Conservation (phyloP, 2,797 vertebrate genomes). For the Lerista edwardsae region DNA sequence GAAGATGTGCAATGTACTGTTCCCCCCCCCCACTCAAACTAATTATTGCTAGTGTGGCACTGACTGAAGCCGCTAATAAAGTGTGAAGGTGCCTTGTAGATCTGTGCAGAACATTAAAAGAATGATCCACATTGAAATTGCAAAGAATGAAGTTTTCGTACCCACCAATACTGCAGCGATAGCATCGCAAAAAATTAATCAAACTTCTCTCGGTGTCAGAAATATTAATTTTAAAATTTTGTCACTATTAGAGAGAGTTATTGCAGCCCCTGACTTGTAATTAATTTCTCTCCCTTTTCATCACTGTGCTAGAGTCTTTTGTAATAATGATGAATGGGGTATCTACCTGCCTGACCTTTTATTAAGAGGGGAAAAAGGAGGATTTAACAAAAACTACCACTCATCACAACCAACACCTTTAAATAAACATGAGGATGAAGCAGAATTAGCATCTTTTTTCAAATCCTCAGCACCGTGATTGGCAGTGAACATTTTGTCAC, state of each 20-base stretch:
- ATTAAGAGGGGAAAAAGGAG: constrained; percentile 74
- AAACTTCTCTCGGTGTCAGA: constrained; percentile 82
- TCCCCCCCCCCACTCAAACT: too few relatives aligned
- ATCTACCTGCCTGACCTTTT: constrained; percentile 78
- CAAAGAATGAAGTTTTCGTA: constrained; percentile 78
- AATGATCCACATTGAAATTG: constrained; percentile 81
- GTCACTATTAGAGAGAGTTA: constrained; percentile 84
- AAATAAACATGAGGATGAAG: constrained; percentile 66
- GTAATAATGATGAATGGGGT: constrained; percentile 82
- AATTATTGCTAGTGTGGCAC: constrained; percentile 78
- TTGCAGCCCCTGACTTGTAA: constrained; percentile 82
- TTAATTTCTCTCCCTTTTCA: constrained; percentile 86
- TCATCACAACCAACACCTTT: constrained; percentile 73
- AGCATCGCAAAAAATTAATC: constrained; percentile 86
- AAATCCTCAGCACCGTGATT: constrained; percentile 38
- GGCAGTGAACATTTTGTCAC: neutral
- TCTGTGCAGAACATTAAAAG: constrained; percentile 76
- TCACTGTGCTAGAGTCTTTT: constrained; percentile 75
- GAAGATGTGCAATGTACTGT: too few relatives aligned
- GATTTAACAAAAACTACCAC: constrained; percentile 67
- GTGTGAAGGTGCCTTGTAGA: constrained; percentile 85
- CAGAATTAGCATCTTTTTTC: constrained; percentile 46
- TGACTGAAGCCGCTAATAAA: constrained; percentile 88
- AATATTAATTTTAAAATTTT: constrained; percentile 86
- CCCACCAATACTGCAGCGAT: constrained; percentile 78